Evolutionary conservation across 2,888 invertebrate genomes (phyloP), one percentile per base, ranked within the genome.

Genomic region (Serrognathus titanus): DNA sequence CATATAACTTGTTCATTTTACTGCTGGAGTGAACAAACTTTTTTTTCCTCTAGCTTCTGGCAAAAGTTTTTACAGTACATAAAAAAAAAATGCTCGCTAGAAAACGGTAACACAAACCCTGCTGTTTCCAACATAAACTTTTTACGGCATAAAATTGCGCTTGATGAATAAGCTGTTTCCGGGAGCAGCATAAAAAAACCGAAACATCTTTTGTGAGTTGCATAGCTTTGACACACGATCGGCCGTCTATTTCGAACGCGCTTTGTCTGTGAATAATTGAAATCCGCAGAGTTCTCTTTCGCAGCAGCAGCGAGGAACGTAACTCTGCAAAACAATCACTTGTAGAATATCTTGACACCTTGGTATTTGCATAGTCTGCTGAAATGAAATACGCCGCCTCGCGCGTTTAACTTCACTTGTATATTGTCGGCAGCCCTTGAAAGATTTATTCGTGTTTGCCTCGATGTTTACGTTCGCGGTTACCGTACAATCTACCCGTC

Each of bases 231-330:
- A 54, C 49, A 57, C 51, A 57, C 60, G 57, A 60, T 60, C 57
- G 60, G 38, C 51, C 51, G 41, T 54, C 43, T 51, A 60, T 60
- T 60, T 57, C 52, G 51, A 45, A 16, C 16, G 54, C 54, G 51
- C 57, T 60, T 60, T 57, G 56, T 53, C 53, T 59, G 40, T 54
- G 63, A 61, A 64, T 66, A 66, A 63, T 66, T 66, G 66, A 64
- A 65, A 66, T 64, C 62, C 63, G 56, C 52, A 56, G 43, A 43
- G 43, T 43, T 54, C 48, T 58, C 61, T 62, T 60, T 60, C 59
- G 55, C 52, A 60, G 16, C 16, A 16, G 16, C 16, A 16, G 53
- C 62, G 66, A 64, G 63, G 63, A 65, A 66, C 62, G 63, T 60
- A 62, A 63, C 58, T 52, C 53, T 57, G 43, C 36, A 56, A 57